Base-by-base conservation (phyloP, 1,140 invertebrate species). In the Ceratina calcarata region DNA sequence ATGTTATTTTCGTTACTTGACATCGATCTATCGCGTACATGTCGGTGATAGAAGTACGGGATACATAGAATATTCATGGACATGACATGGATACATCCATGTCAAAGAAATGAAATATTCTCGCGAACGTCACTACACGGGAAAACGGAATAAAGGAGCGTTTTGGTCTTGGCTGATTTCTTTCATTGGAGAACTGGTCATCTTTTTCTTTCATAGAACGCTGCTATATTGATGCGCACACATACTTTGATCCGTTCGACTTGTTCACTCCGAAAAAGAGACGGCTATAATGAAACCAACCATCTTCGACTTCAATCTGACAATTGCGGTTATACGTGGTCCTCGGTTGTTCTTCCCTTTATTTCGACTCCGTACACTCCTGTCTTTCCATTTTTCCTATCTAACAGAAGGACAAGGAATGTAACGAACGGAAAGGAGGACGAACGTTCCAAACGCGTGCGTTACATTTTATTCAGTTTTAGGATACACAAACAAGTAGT, bases 121-220 rank as follows among this genome's bases (percentile, higher is more conserved):
- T n/a, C 69, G 49, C 13, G 15, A 7, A 10, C 37, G 20, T 7
- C 8, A 49, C 37, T 18, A n/a, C 58, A 1, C 4, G 3, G 15
- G 32, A 64, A 49, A 20, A 13, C n/a, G n/a, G 10, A 49, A 66
- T 45, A 62, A n/a, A 32, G 37, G 27, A 27, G 62, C 32, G 51
- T 66, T 75, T 75, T 76, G 32, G 65, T 67, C 32, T 20, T 65
- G 24, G 18, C n/a, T 22, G 7, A 51, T 7, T 49, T 61, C 16
- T n/a, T 3, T 16, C 15, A 3, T 18, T 18, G 32, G 64, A 73
- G 20, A n/a, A 24, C 10, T 15, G 18, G 51, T 12, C 65, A 45
- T n/a, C n/a, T n/a, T n/a, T n/a, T n/a, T n/a, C 37, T 51, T 68
- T 16, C 66, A 20, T 13, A 20, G 37, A 51, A 67, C 12, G 12